Evolutionary conservation across 1,140 invertebrate species (phyloP).

Genomic region (Amphibalanus amphitrite): DNA sequence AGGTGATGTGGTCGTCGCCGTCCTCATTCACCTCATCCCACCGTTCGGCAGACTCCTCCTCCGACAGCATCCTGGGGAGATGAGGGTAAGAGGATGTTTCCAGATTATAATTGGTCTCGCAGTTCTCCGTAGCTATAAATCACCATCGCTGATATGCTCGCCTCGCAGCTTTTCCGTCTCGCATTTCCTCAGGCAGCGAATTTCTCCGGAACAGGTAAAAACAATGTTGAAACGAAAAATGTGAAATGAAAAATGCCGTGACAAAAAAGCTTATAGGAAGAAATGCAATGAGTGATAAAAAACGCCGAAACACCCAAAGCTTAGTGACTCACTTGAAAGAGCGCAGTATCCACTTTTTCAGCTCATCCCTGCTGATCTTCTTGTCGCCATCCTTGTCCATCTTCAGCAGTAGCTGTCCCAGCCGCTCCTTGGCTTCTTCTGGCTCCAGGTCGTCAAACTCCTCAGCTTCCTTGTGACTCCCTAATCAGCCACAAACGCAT

Average conservation of each 20-base stretch:
- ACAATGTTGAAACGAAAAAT: too few species aligned
- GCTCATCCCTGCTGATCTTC: slow-evolving; percentile 59
- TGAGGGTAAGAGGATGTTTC: too few species aligned
- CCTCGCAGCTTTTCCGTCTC: too few species aligned
- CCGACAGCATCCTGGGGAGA: slow-evolving; percentile 55
- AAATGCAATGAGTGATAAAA: too few species aligned
- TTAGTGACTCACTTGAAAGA: slow-evolving; percentile 57
- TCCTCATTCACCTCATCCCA: slow-evolving; percentile 71
- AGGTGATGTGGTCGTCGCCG: slow-evolving; percentile 60
- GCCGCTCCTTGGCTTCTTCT: slow-evolving; percentile 65
- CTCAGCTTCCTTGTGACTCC: slow-evolving; percentile 77
- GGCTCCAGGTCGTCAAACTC: slow-evolving; percentile 76
- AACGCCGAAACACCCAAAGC: too few species aligned
- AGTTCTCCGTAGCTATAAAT: too few species aligned
- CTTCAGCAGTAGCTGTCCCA: slow-evolving; percentile 57
- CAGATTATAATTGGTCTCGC: too few species aligned
- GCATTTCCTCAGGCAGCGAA: too few species aligned
- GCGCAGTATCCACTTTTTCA: slow-evolving; percentile 79
- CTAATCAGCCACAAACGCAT: slow-evolving; percentile 29
- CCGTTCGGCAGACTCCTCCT: slow-evolving; percentile 71
- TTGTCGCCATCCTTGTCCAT: slow-evolving; percentile 74
- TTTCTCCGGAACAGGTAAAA: too few species aligned
- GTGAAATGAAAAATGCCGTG: too few species aligned
- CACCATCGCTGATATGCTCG: too few species aligned
- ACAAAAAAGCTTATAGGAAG: too few species aligned